Percentiles rank a stretch among this genome's conserved stretches.
phyloP scores from a whole-genome alignment of 2,888 invertebrate species.

The Aproaerema taeniolella region DNA sequence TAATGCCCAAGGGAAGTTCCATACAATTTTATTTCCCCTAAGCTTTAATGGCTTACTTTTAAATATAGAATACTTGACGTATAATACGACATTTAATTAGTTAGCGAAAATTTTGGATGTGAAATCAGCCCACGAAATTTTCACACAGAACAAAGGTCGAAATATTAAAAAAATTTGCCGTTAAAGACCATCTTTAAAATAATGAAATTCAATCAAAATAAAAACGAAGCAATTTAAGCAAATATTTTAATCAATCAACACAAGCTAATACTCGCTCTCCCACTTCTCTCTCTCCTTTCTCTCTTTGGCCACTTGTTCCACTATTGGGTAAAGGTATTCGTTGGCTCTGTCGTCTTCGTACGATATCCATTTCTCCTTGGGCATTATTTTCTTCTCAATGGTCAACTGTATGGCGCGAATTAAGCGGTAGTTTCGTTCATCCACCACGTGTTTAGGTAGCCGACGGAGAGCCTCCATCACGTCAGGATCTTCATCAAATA shows the following conservation, averaged over 20 bases:
- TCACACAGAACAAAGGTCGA: too few relatives aligned
- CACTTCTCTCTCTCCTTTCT: slow-evolving; percentile 82
- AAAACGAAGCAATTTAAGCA: background rate
- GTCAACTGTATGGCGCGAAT: slow-evolving; percentile 7
- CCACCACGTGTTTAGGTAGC: slow-evolving; percentile 79
- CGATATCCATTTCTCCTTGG: slow-evolving; percentile 87
- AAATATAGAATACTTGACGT: too few relatives aligned
- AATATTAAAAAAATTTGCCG: too few relatives aligned
- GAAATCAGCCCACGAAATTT: too few relatives aligned
- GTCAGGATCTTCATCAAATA: slow-evolving; percentile 80
- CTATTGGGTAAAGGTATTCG: slow-evolving; percentile 81
- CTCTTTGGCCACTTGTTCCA: slow-evolving; percentile 85
- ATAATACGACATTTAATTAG: too few relatives aligned
- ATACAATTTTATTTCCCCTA: too few relatives aligned
- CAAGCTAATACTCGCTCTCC: slow-evolving; percentile 52
- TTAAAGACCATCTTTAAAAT: too few relatives aligned
- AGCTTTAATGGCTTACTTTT: too few relatives aligned
- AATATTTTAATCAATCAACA: background rate
- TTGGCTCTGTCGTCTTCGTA: slow-evolving; percentile 84
- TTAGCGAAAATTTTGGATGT: too few relatives aligned
- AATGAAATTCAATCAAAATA: background rate
- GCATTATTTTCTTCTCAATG: background rate
- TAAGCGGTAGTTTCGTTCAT: slow-evolving; percentile 82
- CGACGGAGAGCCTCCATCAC: slow-evolving; percentile 85
- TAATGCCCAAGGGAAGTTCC: too few relatives aligned